phyloP scores from a whole-genome alignment of 2,113 vertebrate genomes.

The Periophthalmus modestus region DNA sequence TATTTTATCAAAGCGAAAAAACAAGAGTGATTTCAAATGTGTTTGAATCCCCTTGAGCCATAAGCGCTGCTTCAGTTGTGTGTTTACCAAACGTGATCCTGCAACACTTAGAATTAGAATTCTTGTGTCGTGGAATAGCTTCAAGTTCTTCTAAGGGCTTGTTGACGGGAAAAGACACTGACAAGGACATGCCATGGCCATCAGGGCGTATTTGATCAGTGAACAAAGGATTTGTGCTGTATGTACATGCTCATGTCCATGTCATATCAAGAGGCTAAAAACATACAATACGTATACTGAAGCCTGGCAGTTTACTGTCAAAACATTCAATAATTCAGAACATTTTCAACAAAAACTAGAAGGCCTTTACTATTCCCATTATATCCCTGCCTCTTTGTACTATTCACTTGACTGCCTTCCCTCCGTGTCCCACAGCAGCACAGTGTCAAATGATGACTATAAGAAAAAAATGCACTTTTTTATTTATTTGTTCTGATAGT shows the following conservation, averaged over 20 bases:
- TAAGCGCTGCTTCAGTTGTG: slow-evolving; percentile 44
- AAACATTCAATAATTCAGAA: slow-evolving; percentile 21
- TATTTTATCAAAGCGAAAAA: slow-evolving; percentile 36
- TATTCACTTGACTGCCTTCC: not conserved
- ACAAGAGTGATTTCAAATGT: slow-evolving; percentile 48
- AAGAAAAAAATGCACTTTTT: no score
- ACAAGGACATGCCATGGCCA: slow-evolving; percentile 47
- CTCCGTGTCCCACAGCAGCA: slow-evolving; percentile 18
- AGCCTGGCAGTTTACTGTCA: not conserved
- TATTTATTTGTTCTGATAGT: no score
- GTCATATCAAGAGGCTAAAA: slow-evolving; percentile 3
- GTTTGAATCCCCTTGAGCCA: slow-evolving; percentile 45
- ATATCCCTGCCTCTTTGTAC: slow-evolving; percentile 15
- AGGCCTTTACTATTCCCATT: slow-evolving; percentile 5
- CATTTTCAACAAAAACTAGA: slow-evolving; percentile 5
- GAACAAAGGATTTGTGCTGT: slow-evolving; percentile 34
- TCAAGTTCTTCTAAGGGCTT: slow-evolving; percentile 41
- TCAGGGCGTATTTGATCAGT: slow-evolving; percentile 35
- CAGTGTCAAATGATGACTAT: no score
- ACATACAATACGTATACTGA: not conserved
- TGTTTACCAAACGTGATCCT: slow-evolving; percentile 57
- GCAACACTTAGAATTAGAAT: slow-evolving; percentile 45
- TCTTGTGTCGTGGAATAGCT: slow-evolving; percentile 29
- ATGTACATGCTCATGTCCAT: slow-evolving; percentile 7
- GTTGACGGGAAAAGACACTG: slow-evolving; percentile 44